Base-by-base conservation (phyloP, 2,113 vertebrate species). In the Mastomys natalensis region DNA sequence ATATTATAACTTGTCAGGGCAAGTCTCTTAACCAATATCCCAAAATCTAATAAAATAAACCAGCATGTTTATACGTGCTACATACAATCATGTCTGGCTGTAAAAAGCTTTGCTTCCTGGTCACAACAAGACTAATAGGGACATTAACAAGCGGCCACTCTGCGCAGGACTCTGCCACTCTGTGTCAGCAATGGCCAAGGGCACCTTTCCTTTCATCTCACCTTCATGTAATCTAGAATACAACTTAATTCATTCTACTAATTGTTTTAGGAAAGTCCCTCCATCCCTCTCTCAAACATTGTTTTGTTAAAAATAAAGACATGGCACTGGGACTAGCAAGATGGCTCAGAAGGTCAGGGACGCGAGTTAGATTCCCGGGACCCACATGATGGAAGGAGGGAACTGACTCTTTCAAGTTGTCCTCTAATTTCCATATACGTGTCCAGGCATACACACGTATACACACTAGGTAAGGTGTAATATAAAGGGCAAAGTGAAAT, bases 91-190 rank as follows among this genome's bases (percentile, higher is more conserved):
- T 7, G 53, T 51, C 51, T 9, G 16, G 72, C 60, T 74, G 60
- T 81, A 51, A 78, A 45, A 48, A 3, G 34, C 85, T 95, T 82
- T 95, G 84, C 51, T 86, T 95, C n/a, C n/a, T 66, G 51, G 6
- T 19, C 62, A 13, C 51, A 45, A 22, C 6, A 16, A 22, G 37
- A 85, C 62, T 43, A 43, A 60, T 2, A 34, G 5, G 19, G 87
- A 92, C 45, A 37, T 82, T 53, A 73, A 70, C 17, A 40, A 72
- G 90, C 51, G 43, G 81, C 13, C 10, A 6, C 45, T 58, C 31
- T 9, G 22, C 21, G 2, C 3, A 21, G 93, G 45, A 53, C 48
- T 51, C 92, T 87, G 58, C 58, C 43, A 40, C 34, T 74, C 1
- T 1, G 60, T 21, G 78, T 26, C 48, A 43, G 43, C 2, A 17